Base-by-base conservation (phyloP, 2,888 invertebrate genomes). In the Uropetala carovei region DNA sequence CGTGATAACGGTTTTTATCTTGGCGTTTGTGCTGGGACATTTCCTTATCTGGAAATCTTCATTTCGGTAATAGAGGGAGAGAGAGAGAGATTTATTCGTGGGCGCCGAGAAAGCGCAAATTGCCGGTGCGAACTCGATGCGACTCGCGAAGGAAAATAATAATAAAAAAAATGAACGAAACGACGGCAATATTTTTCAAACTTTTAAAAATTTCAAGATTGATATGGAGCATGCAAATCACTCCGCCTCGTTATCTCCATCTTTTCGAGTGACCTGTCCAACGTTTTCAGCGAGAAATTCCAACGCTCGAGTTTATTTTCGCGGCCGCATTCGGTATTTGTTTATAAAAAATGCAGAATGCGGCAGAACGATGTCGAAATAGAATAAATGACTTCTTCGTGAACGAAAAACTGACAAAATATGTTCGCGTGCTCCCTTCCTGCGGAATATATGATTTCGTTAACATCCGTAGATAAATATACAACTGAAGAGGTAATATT, bases 31-130 rank as follows among this genome's bases (percentile, higher is more conserved):
- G n/a, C 11, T n/a, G 59, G 18, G 27, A 89, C 89, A 27, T 43
- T 16, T 30, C 89, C 56, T 89, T 89, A 89, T 89, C 89, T 64
- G 64, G n/a, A 68, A 43, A 89, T 89, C 89, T 89, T 89, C 89
- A 89, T 89, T 89, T 89, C 64, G 89, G 89, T 89, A 89, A 89
- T 89, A 89, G 89, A 43, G 18, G 8, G 68, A 43, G 64, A 89
- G 64, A 89, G 89, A 43, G 64, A 89, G 64, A 89, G 89, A 89
- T 89, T 89, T 89, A 89, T 89, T 64, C 64, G 89, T n/a, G 60
- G 89, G 43, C 56, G 57, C 83, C 43, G 83, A 89, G 86, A 86
- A 86, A 60, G 89, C 89, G 89, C 89, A 89, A 89, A 89, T 89
- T 89, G 64, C 89, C 60, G 89, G 60, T 64, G 89, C 43, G 89